A percentile compares a stretch with the other conserved stretches of the same genome.
These are phyloP conservation scores for Coregonus sp. DNA, from an alignment of 2,797 vertebrate species.

Conservation along the genomic window DNA sequence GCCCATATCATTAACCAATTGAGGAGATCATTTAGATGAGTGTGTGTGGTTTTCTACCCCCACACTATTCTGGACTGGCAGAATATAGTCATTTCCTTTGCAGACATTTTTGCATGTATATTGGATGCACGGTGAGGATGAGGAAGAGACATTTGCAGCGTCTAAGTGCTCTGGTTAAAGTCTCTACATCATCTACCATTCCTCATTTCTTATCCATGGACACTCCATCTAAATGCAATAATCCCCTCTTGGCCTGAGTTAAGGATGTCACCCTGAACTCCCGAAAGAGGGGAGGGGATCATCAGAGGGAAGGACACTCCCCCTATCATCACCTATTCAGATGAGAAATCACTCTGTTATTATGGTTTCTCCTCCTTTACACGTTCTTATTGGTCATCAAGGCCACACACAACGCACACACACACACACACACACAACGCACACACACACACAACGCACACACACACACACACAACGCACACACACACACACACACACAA, in stretches of 20 bases:
- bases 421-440: too few species aligned
- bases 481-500: too few species aligned
- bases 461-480: too few species aligned
- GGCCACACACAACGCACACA: too few species aligned
- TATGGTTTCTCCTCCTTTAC: not conserved
- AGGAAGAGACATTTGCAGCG: constrained; percentile 26
- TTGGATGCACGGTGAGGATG: constrained; percentile 18
- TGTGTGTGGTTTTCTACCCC: constrained; percentile 1
- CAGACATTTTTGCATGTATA: constrained; percentile 30
- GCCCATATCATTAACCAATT: not conserved
- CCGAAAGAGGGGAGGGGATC: not conserved
- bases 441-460: too few species aligned
- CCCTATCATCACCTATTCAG: not conserved
- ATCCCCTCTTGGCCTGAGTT: not conserved
- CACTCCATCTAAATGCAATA: not conserved
- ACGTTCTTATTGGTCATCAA: not conserved
- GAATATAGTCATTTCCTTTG: constrained; percentile 13
- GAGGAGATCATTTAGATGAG: not conserved
- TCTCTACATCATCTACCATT: not conserved
- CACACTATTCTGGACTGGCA: not conserved
- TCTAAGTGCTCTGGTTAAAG: not conserved
- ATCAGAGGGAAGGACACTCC: too few species aligned
- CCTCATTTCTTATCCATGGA: constrained; percentile 5
- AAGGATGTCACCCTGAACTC: not conserved
- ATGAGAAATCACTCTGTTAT: not conserved